A percentile compares a stretch with the other conserved stretches of the same genome.
phyloP scores from a whole-genome alignment of 2,797 vertebrate genomes.

The Channa striata region DNA sequence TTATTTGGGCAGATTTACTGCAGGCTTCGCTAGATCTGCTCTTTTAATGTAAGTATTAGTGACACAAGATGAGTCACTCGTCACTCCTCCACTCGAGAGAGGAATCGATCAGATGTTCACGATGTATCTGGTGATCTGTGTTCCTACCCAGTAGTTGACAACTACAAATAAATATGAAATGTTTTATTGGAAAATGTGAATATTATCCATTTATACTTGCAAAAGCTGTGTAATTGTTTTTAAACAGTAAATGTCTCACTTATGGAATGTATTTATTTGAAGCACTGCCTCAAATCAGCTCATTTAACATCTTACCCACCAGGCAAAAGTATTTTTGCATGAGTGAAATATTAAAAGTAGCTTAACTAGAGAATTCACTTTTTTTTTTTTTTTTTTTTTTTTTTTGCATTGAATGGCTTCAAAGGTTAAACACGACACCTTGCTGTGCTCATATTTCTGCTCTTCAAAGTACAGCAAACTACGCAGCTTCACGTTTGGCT shows the following conservation, averaged over 20 bases:
- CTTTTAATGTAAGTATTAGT: neutral
- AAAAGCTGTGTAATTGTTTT: neutral
- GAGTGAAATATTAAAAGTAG: neutral
- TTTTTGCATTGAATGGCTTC: neutral
- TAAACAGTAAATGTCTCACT: neutral
- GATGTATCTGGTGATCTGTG: neutral
- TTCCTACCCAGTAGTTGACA: neutral
- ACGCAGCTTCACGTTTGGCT: conserved; percentile 10
- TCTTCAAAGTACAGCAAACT: neutral
- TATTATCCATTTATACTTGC: neutral
- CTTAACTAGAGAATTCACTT: too few relatives aligned
- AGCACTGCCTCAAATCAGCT: conserved; percentile 13
- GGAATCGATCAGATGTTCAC: neutral
- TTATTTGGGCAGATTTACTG: neutral
- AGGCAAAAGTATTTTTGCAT: neutral
- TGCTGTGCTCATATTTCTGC: neutral
- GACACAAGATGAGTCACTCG: neutral
- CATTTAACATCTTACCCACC: neutral
- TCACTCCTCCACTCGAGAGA: neutral
- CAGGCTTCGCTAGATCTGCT: conserved; percentile 1
- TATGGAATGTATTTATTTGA: conserved; percentile 30
- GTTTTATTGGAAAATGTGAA: conserved; percentile 37
- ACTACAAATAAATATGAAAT: neutral
- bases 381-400: too few relatives aligned
- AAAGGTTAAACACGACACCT: neutral